A percentile compares a stretch with the other conserved stretches of the same genome.
phyloP scores from a whole-genome alignment of 2,888 invertebrate species.

The Drosophila kambysellisi region DNA sequence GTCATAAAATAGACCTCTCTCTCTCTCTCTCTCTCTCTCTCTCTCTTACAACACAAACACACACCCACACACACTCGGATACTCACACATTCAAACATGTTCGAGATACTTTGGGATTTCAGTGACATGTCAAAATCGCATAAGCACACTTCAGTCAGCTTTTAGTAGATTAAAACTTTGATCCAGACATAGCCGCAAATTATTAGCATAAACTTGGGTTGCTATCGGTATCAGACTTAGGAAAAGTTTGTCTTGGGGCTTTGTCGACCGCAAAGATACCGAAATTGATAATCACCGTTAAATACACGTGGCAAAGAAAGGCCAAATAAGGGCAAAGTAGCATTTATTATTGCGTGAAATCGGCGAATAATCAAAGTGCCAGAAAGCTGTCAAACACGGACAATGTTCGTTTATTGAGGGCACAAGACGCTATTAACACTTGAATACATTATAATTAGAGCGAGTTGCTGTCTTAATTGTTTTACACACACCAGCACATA shows the following conservation, averaged over 20 bases:
- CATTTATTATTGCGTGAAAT: constrained; percentile 19
- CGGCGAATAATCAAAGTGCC: constrained; percentile 34
- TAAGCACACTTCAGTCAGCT: constrained; percentile 60
- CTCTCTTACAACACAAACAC: constrained; percentile 1
- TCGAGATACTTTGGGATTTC: constrained; percentile 3
- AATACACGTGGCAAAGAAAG: constrained; percentile 5
- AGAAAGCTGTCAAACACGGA: constrained; percentile 29
- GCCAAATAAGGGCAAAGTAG: constrained; percentile 15
- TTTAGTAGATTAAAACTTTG: constrained; percentile 75
- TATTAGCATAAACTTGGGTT: constrained; percentile 40
- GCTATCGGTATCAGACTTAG: neutral
- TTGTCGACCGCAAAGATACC: constrained; percentile 4
- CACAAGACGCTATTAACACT: constrained; percentile 58
- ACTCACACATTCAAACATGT: neutral
- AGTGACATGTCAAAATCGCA: constrained; percentile 50
- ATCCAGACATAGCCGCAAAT: constrained; percentile 46
- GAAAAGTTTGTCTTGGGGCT: constrained; percentile 5
- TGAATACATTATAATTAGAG: constrained; percentile 67
- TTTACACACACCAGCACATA: constrained; percentile 21
- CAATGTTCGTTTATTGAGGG: constrained; percentile 13
- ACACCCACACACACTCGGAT: neutral
- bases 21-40: neutral
- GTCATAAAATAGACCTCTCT: constrained; percentile 41
- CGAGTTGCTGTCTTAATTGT: constrained; percentile 50
- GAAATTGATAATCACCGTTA: constrained; percentile 13